phyloP scores from a whole-genome alignment of 2,888 invertebrate genomes.

The Cantharis rufa region DNA sequence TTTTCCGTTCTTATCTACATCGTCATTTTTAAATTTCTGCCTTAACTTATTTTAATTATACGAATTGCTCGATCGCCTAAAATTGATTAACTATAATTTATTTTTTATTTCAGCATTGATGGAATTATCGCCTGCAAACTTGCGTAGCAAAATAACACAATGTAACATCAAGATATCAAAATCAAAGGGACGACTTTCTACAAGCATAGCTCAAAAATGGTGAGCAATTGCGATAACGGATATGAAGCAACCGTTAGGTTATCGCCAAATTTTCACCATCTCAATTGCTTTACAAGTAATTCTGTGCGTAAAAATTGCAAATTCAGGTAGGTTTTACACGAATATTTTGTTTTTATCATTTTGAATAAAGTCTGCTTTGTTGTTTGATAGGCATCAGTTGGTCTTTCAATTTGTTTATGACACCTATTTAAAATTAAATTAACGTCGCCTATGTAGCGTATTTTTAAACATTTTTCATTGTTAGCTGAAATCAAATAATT shows the following conservation, averaged over 20 bases:
- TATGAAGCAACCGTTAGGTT: slow-evolving; percentile 46
- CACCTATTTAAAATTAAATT: not conserved
- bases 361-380: not conserved
- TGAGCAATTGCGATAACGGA: slow-evolving; percentile 44
- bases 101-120: slow-evolving; percentile 21
- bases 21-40: not conserved
- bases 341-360: not conserved
- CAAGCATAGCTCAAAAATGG: slow-evolving; percentile 39
- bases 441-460: not conserved
- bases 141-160: not conserved
- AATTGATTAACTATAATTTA: not conserved
- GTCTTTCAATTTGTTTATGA: not conserved
- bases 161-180: slow-evolving; percentile 11
- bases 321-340: slow-evolving; percentile 36
- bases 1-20: not conserved
- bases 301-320: slow-evolving; percentile 34
- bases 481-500: not conserved
- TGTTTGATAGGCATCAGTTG: not conserved
- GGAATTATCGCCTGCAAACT: slow-evolving; percentile 7
- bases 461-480: not conserved
- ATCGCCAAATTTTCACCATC: slow-evolving; percentile 38
- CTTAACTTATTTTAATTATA: not conserved
- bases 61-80: not conserved
- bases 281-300: slow-evolving; percentile 40
- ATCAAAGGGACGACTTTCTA: slow-evolving; percentile 9